Base-by-base conservation (phyloP, 2,113 vertebrate species). In the Poeciliopsis retropinna region DNA sequence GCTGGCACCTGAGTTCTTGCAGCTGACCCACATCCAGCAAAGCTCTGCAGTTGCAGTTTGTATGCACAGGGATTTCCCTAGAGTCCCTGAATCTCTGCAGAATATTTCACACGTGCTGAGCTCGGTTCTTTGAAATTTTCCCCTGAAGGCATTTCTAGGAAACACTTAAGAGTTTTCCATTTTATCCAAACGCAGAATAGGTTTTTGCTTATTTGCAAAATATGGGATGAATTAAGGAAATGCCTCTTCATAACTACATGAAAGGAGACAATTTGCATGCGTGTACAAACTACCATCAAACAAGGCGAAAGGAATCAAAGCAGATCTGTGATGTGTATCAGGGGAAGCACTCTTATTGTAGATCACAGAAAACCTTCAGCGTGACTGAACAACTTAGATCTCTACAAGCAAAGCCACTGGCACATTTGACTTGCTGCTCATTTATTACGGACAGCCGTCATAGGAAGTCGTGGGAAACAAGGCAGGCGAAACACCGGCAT, bases 271-370 rank as follows among this genome's bases (percentile, higher is more conserved):
- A 81, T 89, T 84, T 89, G 84, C 77, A 86, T 68, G 85, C 78
- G 87, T 76, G 67, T 72, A 67, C 39, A 29, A 88, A 74, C 41
- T 5, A 72, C 61, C 30, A 32, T 27, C 39, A 64, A 71, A 61
- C 28, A 60, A 39, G 30, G 73, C 32, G n/a, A 57, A 85, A 73
- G 1, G 63, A 62, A 72, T 78, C 71, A 75, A 28, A 78, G 54
- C 68, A 77, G 29, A 74, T n/a, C 5, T 57, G 47, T 64, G 90
- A 92, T 91, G 81, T 67, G 71, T 89, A 93, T 93, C 91, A 76
- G 80, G 66, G 66, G 77, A 73, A 88, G 77, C 60, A 70, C 77
- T 68, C 67, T 82, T 74, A n/a, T n/a, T 57, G 72, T 78, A 39
- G 76, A 90, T 74, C 51, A 78, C 69, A 72, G 68, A 60, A 79